Conservation (phyloP, 1,140 invertebrate genomes). For the Pantala flavescens region DNA sequence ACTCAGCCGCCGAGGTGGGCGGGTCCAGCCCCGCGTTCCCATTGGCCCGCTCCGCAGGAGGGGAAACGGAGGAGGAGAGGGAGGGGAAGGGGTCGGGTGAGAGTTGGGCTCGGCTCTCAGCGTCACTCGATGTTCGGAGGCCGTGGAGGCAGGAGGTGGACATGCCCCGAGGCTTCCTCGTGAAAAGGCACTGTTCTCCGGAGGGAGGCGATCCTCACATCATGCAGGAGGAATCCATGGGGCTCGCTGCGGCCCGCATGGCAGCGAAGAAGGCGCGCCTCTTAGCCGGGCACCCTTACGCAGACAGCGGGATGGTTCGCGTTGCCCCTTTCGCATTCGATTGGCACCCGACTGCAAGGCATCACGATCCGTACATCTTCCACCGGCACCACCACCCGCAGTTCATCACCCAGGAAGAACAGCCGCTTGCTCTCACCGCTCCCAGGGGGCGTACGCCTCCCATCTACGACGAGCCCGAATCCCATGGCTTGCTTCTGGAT, state of each 20-base stretch:
- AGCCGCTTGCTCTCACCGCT: background rate
- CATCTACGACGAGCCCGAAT: background rate
- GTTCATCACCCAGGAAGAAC: background rate
- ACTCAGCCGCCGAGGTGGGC: background rate
- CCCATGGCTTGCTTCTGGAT: slow-evolving; percentile 31
- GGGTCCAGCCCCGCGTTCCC: background rate
- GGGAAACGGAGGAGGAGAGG: background rate
- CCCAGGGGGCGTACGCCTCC: background rate
- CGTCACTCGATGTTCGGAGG: background rate
- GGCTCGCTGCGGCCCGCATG: background rate
- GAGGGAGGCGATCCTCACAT: background rate
- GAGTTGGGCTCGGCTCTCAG: background rate
- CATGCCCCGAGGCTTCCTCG: slow-evolving; percentile 14
- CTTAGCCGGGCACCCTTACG: background rate
- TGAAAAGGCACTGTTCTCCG: background rate
- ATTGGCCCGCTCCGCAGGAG: background rate
- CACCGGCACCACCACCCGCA: background rate
- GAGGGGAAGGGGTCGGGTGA: background rate
- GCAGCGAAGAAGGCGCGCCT: background rate
- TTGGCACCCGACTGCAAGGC: background rate
- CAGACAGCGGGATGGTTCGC: background rate
- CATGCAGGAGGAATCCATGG: background rate
- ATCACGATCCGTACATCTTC: background rate
- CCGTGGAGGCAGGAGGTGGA: background rate
- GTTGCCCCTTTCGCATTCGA: background rate